Evolutionary conservation across 2,888 invertebrate genomes (phyloP).

Genomic region (Lepidochrysops patricia): DNA sequence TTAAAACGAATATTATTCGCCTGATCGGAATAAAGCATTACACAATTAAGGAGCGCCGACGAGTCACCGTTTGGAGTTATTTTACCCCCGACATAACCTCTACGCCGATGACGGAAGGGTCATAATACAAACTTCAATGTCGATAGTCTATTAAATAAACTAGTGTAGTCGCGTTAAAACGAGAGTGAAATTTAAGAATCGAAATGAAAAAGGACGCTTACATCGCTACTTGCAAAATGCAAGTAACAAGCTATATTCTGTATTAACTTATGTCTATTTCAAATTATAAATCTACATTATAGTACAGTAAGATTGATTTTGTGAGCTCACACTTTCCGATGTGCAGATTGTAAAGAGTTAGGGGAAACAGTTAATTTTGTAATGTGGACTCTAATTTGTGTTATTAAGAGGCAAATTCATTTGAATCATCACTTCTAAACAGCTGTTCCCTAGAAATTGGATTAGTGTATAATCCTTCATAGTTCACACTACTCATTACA

Average conservation of each 20-base stretch:
- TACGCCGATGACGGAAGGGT: background rate
- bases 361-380: background rate
- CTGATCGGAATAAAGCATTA: slow-evolving; percentile 41
- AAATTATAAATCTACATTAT: too few species aligned
- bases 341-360: too few species aligned
- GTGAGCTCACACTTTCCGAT: background rate
- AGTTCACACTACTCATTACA: background rate
- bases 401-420: background rate
- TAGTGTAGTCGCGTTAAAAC: background rate
- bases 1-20: slow-evolving; percentile 68
- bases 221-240: too few species aligned
- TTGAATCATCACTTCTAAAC: background rate
- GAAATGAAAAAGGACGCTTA: too few species aligned
- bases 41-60: slow-evolving; percentile 22
- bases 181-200: background rate
- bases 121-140: too few species aligned
- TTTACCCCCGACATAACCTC: too few species aligned
- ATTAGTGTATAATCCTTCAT: background rate
- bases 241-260: too few species aligned
- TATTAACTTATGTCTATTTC: too few species aligned
- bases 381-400: background rate
- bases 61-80: slow-evolving; percentile 23
- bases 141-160: background rate
- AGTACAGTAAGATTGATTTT: background rate
- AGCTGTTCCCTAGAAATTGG: background rate